A percentile compares a stretch with the other conserved stretches of the same genome.
Evolutionary conservation across 2,797 vertebrate species (phyloP).

Genomic region (Caiman crocodilus): DNA sequence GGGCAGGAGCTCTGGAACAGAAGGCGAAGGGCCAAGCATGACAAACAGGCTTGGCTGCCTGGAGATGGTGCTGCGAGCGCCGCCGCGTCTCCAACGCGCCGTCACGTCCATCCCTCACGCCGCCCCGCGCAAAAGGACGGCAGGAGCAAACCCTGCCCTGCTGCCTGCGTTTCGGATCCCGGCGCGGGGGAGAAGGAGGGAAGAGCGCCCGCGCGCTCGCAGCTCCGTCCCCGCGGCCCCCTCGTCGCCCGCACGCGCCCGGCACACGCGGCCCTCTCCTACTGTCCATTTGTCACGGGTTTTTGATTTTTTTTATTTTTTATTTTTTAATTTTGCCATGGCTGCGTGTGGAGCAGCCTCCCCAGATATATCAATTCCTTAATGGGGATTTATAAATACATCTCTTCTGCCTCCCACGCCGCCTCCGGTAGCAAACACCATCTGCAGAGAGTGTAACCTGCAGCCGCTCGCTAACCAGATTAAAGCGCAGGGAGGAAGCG

Average conservation of each 20-base stretch:
- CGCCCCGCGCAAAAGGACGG: not conserved
- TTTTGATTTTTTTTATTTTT: too few relatives aligned
- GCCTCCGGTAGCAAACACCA: not conserved
- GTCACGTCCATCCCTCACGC: not conserved
- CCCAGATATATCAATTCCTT: not conserved
- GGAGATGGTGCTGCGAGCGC: accelerated
- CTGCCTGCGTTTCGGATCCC: slow-evolving; percentile 21
- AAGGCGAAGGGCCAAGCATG: not conserved
- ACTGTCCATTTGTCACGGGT: not conserved
- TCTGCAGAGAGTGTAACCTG: not conserved
- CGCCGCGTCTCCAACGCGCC: accelerated
- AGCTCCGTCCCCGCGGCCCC: too few relatives aligned
- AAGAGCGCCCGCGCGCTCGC: not conserved
- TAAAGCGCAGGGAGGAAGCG: not conserved
- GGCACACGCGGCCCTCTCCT: not conserved
- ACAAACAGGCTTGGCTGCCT: not conserved
- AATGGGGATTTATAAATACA: not conserved
- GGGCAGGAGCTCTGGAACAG: not conserved
- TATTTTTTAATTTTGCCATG: too few relatives aligned
- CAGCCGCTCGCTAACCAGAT: not conserved
- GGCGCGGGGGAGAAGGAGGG: not conserved
- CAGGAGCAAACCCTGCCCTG: not conserved
- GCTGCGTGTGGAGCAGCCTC: too few relatives aligned
- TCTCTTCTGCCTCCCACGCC: not conserved
- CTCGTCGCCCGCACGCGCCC: too few relatives aligned